Base-by-base conservation (phyloP, 2,888 invertebrate genomes). In the Lissonota sp. region DNA sequence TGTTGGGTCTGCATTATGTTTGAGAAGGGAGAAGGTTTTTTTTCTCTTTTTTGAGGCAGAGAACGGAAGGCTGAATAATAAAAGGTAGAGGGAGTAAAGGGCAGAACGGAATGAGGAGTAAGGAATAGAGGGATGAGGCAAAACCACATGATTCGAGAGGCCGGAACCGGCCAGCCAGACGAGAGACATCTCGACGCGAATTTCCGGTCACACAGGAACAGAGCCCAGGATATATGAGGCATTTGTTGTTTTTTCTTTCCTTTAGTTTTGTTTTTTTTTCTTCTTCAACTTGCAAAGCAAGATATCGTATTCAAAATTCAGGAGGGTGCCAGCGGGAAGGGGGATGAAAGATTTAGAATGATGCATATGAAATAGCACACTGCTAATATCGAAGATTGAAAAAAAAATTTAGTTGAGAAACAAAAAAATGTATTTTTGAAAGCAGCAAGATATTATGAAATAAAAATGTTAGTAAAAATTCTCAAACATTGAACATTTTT, bases 141-240 rank as follows among this genome's bases (percentile, higher is more conserved):
- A 85, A 84, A 85, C 84, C 84, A 80, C 84, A 85, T 79, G 84
- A 84, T 84, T 85, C 80, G 76, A 80, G 71, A 69, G 77, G 79
- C 74, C 76, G 81, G 80, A 79, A 83, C 79, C 72, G 76, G 75
- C 78, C 77, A 73, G 64, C 74, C 80, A 73, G 71, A 57, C 77
- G 79, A 84, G 84, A 82, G 76, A 82, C 77, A 82, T 85, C 85
- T 85, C 84, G 81, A 84, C 80, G 83, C 66, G 71, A 78, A 72
- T 84, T 85, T 85, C 85, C 85, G 84, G 85, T 81, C 85, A 84
- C 85, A 83, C 81, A 84, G 79, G 69, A 76, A 79, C 46, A 81
- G 73, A 78, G 44, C 63, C 74, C 26, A 26, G 26, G 26, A 26
- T 26, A 70, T 67, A 51, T 10, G 60, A 72, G 57, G 63, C 72